Percentiles rank a stretch among this genome's conserved stretches.
Conservation (phyloP, 2,888 invertebrate species). For the Lasioglossum pauxillum region DNA sequence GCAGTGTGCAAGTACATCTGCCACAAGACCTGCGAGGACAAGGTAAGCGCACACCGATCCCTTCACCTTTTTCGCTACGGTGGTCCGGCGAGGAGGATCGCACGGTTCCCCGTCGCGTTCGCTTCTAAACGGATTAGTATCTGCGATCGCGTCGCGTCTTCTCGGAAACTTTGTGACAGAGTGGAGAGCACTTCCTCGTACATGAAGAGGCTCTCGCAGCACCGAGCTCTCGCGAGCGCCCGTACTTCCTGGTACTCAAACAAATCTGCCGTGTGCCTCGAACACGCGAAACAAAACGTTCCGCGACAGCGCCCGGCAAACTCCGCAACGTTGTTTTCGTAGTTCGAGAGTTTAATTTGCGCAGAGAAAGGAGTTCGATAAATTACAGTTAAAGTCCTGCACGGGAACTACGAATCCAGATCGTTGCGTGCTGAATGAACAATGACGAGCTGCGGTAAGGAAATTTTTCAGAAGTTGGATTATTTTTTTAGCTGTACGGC, state of each 20-base stretch:
- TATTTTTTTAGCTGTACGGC: not conserved
- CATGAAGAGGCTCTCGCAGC: conserved; percentile 52
- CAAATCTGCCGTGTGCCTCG: conserved; percentile 56
- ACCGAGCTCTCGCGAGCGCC: conserved; percentile 20
- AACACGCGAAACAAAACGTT: conserved; percentile 49
- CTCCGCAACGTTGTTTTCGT: not conserved
- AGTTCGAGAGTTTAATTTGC: not conserved
- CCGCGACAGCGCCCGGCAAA: conserved; percentile 6
- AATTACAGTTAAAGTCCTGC: not conserved
- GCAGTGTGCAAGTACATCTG: conserved; percentile 93
- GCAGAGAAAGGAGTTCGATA: not conserved
- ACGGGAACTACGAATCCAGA: not conserved
- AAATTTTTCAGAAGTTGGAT: not conserved
- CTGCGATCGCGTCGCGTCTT: conserved; percentile 53
- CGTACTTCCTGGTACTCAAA: conserved; percentile 68
- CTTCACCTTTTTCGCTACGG: not conserved
- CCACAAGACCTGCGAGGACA: conserved; percentile 91
- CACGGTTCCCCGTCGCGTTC: conserved; percentile 25
- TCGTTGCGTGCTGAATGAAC: not conserved
- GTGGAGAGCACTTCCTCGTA: conserved; percentile 60
- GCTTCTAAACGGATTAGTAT: conserved; percentile 51
- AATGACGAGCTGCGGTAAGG: not conserved
- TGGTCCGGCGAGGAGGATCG: not conserved
- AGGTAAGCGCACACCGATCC: conserved; percentile 86
- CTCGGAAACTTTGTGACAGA: conserved; percentile 65